Evolutionary conservation across 2,113 vertebrate species (phyloP), one percentile per base, ranked within the genome.

Genomic region (Pedionomus torquatus): DNA sequence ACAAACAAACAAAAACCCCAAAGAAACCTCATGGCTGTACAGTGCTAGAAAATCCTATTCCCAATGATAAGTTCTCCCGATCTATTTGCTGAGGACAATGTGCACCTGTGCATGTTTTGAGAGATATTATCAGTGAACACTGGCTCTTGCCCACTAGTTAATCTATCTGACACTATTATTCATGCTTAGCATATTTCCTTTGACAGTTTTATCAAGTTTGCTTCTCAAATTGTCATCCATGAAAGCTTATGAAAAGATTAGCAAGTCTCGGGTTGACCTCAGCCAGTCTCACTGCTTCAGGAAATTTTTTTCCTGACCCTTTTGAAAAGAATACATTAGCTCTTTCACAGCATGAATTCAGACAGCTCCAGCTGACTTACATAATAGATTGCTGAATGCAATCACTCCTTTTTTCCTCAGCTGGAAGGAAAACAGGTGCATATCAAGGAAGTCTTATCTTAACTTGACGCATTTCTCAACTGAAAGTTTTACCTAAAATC

Each of bases 1-100:
- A 64, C 31, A 21, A 35, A 0, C 0, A n/a, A 46, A 41, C 16
- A 25, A 13, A 9, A 0, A 3, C 2, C 15, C 4, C 33, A 39
- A 77, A 39, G 24, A n/a, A 25, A 35, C 5, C 26, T 13, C 33
- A 9, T 13, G 31, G 39, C 3, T 74, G 28, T 81, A 43, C n/a
- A 5, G 51, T 20, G 15, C 8, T 43, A 5, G 0, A 51, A 89
- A 68, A 91, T 55, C 17, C 30, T 58, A 31, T 0, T 55, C 10
- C 16, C 19, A 24, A 23, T 43, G 5, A 43, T 10, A 89, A 65
- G 17, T 33, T 76, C 28, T 71, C 23, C 17, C 26, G 39, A 33
- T 16, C 26, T 58, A 49, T 70, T 89, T 89, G 54, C 46, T 75
- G 31, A 10, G 63, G 21, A 1, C 8, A 10, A 60, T 63, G 48